Conservation (phyloP, 2,113 vertebrate genomes). For the Petaurus breviceps region DNA sequence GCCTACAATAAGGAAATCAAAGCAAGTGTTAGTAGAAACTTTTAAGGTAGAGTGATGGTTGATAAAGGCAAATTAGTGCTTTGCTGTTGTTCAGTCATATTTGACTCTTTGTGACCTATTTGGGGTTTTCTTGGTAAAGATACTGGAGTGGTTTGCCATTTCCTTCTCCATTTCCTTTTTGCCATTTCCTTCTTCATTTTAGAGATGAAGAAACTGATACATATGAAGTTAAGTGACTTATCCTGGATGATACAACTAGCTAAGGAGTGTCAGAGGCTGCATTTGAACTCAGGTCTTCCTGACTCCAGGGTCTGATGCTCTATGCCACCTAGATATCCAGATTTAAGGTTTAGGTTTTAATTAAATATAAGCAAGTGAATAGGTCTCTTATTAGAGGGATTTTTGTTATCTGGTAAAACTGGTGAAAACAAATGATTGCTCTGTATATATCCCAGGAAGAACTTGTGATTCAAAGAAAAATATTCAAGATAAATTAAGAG, state of each 20-base stretch:
- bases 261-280: background rate
- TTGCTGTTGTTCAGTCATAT: background rate
- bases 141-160: background rate
- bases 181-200: background rate
- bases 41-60: slow-evolving; percentile 30
- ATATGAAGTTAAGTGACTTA: background rate
- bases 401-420: background rate
- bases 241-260: background rate
- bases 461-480: background rate
- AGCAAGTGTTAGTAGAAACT: slow-evolving; percentile 23
- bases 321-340: background rate
- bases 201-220: background rate
- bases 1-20: background rate
- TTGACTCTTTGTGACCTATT: background rate
- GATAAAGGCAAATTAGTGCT: slow-evolving; percentile 26
- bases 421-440: background rate
- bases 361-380: slow-evolving; percentile 39
- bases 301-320: background rate
- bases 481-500: background rate
- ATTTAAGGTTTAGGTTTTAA: slow-evolving; percentile 35
- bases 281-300: background rate
- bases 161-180: background rate
- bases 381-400: slow-evolving; percentile 3
- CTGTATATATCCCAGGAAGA: background rate
- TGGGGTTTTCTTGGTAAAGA: background rate